These are phyloP conservation scores for Chironomus tepperi DNA, from an alignment of 1,140 invertebrate genomes.

Conservation along the genomic window DNA sequence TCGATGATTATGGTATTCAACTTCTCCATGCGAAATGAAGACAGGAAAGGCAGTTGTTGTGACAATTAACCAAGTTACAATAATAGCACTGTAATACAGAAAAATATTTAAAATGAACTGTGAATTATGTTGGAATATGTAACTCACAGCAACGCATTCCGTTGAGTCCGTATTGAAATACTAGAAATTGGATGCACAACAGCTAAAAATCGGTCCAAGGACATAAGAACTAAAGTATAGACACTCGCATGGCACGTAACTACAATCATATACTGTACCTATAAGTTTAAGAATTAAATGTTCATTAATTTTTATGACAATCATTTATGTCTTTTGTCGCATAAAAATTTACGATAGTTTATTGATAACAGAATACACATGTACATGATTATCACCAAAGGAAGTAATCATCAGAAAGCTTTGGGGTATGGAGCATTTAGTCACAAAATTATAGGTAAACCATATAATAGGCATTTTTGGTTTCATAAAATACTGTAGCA, in stretches of 20 bases:
- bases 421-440: too few relatives aligned
- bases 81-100: conserved; percentile 54
- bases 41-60: conserved; percentile 66
- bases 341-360: too few relatives aligned
- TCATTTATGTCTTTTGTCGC: too few relatives aligned
- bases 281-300: conserved; percentile 30
- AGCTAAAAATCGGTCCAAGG: conserved; percentile 86
- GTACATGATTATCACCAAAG: too few relatives aligned
- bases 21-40: conserved; percentile 65
- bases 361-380: too few relatives aligned
- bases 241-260: conserved; percentile 85
- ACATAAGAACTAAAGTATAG: conserved; percentile 92
- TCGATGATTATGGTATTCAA: conserved; percentile 54
- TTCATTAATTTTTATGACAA: neutral
- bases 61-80: conserved; percentile 72
- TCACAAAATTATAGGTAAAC: too few relatives aligned
- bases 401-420: too few relatives aligned
- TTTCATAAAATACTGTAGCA: too few relatives aligned
- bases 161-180: conserved; percentile 78
- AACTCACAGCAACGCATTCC: conserved; percentile 57
- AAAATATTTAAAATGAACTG: neutral
- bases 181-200: conserved; percentile 89
- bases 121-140: neutral
- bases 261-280: conserved; percentile 70
- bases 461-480: too few relatives aligned